Conservation (phyloP, 2,888 invertebrate genomes). For the Pristionchus fissidentatus region DNA sequence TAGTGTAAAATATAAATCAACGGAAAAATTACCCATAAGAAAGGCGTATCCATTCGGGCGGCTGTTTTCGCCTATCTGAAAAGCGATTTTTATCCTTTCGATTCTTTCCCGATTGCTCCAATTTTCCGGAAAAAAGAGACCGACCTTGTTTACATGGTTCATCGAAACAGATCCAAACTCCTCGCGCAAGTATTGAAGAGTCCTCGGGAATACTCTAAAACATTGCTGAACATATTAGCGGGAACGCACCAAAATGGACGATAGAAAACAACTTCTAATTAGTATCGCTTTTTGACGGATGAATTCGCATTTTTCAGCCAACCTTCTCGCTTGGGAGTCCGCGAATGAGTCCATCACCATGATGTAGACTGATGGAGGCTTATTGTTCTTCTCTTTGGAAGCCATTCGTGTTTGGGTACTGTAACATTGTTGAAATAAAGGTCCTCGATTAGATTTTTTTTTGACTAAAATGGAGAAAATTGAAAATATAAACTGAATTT, state of each 20-base stretch:
- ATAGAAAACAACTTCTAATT: no score
- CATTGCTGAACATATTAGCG: no score
- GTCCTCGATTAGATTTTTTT: not conserved
- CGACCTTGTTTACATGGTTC: constrained; percentile 28
- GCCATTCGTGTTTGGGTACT: not conserved
- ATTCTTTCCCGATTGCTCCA: no score
- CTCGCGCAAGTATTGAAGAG: not conserved
- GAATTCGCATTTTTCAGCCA: no score
- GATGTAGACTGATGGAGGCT: constrained; percentile 18
- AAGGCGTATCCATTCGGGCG: constrained; percentile 33
- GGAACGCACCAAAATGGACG: no score
- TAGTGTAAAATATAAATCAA: no score
- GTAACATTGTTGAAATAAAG: not conserved
- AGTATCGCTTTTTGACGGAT: no score
- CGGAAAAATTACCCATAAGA: constrained; percentile 41
- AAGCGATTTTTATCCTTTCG: not conserved
- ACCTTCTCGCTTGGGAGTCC: constrained; percentile 17
- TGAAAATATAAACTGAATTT: no score
- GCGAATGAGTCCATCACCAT: constrained; percentile 35
- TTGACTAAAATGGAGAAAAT: no score
- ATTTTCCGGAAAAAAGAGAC: not conserved
- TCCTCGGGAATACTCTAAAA: constrained; percentile 44
- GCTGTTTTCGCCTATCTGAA: constrained; percentile 44
- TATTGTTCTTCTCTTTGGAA: not conserved
- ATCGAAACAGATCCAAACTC: not conserved